phyloP scores from a whole-genome alignment of 2,888 invertebrate genomes.

The Dynastes maya region DNA sequence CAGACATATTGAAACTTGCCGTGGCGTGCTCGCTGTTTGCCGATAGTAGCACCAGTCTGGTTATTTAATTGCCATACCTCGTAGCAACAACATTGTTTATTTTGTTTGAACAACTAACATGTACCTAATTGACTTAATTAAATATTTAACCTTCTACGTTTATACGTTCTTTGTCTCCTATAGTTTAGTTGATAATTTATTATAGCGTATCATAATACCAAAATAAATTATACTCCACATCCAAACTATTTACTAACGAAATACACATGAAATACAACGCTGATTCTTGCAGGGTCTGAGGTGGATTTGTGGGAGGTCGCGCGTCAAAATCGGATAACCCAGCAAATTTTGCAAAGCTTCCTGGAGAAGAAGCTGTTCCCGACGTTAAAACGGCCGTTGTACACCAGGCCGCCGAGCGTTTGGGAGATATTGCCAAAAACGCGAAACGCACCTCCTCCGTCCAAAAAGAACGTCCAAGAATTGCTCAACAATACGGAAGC shows the following conservation, averaged over 20 bases:
- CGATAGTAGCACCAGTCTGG: too few species aligned
- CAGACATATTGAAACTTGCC: too few species aligned
- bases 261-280: slow-evolving; percentile 50
- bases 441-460: slow-evolving; percentile 57
- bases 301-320: slow-evolving; percentile 75
- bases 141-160: too few species aligned
- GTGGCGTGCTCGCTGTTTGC: too few species aligned
- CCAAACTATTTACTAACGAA: slow-evolving; percentile 5
- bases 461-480: slow-evolving; percentile 64
- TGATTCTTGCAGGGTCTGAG: slow-evolving; percentile 67
- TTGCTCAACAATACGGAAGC: slow-evolving; percentile 59
- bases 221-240: slow-evolving; percentile 15
- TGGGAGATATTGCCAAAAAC: slow-evolving; percentile 77
- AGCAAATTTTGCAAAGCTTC: slow-evolving; percentile 83
- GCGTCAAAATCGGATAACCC: slow-evolving; percentile 83
- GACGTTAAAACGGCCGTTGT: slow-evolving; percentile 67
- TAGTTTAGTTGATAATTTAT: too few species aligned
- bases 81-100: too few species aligned
- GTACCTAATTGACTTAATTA: too few species aligned
- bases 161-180: too few species aligned
- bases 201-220: slow-evolving; percentile 23
- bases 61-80: too few species aligned
- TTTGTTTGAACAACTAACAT: too few species aligned
- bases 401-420: slow-evolving; percentile 75
- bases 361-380: slow-evolving; percentile 81